Evolutionary conservation across 2,888 invertebrate genomes (phyloP), one percentile per base, ranked within the genome.

Genomic region (Tanytarsus gracilentus): DNA sequence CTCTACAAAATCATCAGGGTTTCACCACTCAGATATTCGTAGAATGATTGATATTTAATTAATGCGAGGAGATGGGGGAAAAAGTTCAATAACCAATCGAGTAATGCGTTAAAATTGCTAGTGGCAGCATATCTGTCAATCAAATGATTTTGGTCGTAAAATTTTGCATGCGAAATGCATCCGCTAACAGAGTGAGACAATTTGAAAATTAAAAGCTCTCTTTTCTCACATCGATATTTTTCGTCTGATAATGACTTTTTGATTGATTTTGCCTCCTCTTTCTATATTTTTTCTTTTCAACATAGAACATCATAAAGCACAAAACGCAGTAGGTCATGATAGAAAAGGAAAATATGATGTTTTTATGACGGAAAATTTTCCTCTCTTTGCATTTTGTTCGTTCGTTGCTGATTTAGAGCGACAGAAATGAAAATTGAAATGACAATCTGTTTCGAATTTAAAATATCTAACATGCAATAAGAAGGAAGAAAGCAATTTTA

Each of bases 41-140:
- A n/a, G 29, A 23, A 26, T 56, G 58, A 58, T 58, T 58, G 58
- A 58, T 58, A 58, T 58, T 58, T 58, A 48, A 58, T 48, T 58
- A 58, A 58, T n/a, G n/a, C n/a, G n/a, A n/a, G n/a, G n/a, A n/a
- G n/a, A n/a, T n/a, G n/a, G n/a, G n/a, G n/a, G n/a, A n/a, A n/a
- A n/a, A n/a, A n/a, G n/a, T n/a, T n/a, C n/a, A n/a, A n/a, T n/a
- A n/a, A n/a, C n/a, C n/a, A n/a, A n/a, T n/a, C n/a, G n/a, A n/a
- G n/a, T n/a, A n/a, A n/a, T n/a, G n/a, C n/a, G n/a, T n/a, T n/a
- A n/a, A n/a, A n/a, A n/a, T n/a, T n/a, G n/a, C n/a, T n/a, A n/a
- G n/a, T n/a, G n/a, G n/a, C n/a, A n/a, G n/a, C n/a, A n/a, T n/a
- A n/a, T n/a, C n/a, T n/a, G n/a, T n/a, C n/a, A n/a, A n/a, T n/a